Evolutionary conservation across 2,888 invertebrate genomes (phyloP).

Genomic region (Eudasyphora cyanicolor): DNA sequence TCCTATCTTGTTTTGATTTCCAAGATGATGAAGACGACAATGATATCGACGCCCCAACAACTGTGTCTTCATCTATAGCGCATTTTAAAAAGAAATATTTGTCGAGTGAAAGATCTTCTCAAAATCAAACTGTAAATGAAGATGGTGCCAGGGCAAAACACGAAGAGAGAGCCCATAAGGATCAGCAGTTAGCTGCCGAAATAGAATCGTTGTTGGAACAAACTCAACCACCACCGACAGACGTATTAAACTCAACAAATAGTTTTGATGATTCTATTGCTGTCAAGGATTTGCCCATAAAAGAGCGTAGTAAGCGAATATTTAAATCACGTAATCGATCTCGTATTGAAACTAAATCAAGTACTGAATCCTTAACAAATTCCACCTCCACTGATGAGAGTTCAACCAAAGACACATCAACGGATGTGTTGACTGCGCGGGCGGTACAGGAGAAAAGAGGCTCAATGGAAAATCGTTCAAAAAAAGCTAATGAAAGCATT

Average conservation of each 20-base stretch:
- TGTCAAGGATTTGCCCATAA: slow-evolving; percentile 76
- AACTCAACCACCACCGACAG: slow-evolving; percentile 76
- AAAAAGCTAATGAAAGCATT: too few species aligned
- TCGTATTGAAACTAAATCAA: slow-evolving; percentile 63
- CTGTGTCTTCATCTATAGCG: slow-evolving; percentile 65
- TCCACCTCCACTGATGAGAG: not conserved
- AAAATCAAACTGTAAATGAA: slow-evolving; percentile 40
- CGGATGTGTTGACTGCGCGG: not conserved
- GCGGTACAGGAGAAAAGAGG: not conserved
- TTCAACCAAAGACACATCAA: slow-evolving; percentile 6
- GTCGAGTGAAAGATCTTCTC: slow-evolving; percentile 70
- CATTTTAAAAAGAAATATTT: slow-evolving; percentile 74
- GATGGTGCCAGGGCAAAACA: not conserved
- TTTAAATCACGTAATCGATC: slow-evolving; percentile 78
- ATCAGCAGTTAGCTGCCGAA: slow-evolving; percentile 80
- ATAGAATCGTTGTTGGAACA: slow-evolving; percentile 84
- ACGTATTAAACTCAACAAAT: slow-evolving; percentile 34
- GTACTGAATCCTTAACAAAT: slow-evolving; percentile 31
- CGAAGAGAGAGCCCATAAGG: slow-evolving; percentile 69
- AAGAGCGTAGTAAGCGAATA: slow-evolving; percentile 79
- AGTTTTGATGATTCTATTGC: slow-evolving; percentile 67
- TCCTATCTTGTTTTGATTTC: slow-evolving; percentile 88
- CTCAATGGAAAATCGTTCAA: not conserved
- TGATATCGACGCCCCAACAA: slow-evolving; percentile 75
- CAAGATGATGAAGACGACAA: slow-evolving; percentile 88